Conservation (phyloP, 2,113 vertebrate species). For the Pogona vitticeps region DNA sequence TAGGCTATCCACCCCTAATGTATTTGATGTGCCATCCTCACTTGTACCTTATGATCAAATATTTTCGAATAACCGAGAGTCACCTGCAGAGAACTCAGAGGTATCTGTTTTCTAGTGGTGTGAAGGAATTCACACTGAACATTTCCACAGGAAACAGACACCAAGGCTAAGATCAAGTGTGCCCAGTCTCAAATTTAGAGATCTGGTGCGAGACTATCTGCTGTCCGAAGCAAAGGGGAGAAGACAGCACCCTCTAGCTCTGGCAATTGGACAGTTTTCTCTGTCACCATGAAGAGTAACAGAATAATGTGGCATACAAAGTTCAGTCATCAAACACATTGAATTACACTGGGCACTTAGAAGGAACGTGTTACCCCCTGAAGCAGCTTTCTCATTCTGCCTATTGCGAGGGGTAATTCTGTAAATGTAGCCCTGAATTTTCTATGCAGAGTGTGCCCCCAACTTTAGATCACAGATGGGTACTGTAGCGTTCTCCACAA, state of each 20-base stretch:
- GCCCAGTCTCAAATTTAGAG: not conserved
- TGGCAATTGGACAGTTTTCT: no score
- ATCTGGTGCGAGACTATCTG: no score
- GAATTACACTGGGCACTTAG: not conserved
- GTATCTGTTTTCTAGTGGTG: not conserved
- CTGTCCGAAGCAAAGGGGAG: no score
- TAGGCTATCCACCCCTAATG: not conserved
- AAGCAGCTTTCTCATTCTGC: not conserved
- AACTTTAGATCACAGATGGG: not conserved
- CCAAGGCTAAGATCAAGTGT: not conserved
- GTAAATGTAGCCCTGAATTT: not conserved
- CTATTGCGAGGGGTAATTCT: not conserved
- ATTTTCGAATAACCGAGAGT: not conserved
- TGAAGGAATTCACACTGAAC: not conserved
- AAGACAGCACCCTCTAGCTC: no score
- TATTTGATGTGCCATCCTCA: not conserved
- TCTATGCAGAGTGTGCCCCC: not conserved
- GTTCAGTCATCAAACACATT: not conserved
- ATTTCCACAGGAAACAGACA: not conserved
- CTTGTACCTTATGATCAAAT: not conserved
- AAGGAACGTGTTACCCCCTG: not conserved
- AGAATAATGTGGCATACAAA: no score
- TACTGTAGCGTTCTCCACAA: not conserved
- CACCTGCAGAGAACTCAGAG: not conserved
- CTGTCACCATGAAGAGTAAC: no score